Evolutionary conservation across 23 tunicate species (phyloP), one percentile per base, ranked within the genome.

Genomic region (Styela plicata): DNA sequence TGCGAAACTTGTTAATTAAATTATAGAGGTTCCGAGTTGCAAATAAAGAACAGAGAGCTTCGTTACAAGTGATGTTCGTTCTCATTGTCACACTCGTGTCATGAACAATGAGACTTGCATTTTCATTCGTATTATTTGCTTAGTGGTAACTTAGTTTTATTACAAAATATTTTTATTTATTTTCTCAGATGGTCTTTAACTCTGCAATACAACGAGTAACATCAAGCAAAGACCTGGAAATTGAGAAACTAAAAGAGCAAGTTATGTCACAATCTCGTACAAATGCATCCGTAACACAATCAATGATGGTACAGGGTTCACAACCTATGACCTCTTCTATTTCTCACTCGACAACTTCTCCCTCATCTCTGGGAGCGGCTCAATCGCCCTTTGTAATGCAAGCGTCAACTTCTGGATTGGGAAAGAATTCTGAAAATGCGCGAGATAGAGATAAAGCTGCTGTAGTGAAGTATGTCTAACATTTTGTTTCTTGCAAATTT

Each of bases 181-280:
- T 70, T 64, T 52, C 31, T 23, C 80, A 91, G 97, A 79, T 87
- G 75, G 83, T 91, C 17, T 87, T 91, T 66, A 91, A 87, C 83
- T 87, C 91, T 44, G 91, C 97, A 5, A 80, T 91, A 21, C 97
- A 86, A 68, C 91, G 84, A 30, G 80, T 91, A 2, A 76, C 88
- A 20, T 27, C 74, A 18, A 79, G 79, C 52, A 91, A 91, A 70
- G 91, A 91, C 52, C 80, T 71, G 21, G 91, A 91, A 64, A 87
- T 91, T 36, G 37, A 74, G 30, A 79, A 83, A 35, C 86, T 91
- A 18, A 83, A 80, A 34, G 73, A 88, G 1, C 78, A 37, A 21
- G 65, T 85, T 22, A 74, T 63, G 26, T 25, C 64, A 53, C 64
- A 76, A 53, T 76, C 81, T 25, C 44, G 31, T 24, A 26, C 64